These are phyloP conservation scores for Thunnus albacares DNA, from an alignment of 2,797 vertebrate species.

Conservation along the genomic window DNA sequence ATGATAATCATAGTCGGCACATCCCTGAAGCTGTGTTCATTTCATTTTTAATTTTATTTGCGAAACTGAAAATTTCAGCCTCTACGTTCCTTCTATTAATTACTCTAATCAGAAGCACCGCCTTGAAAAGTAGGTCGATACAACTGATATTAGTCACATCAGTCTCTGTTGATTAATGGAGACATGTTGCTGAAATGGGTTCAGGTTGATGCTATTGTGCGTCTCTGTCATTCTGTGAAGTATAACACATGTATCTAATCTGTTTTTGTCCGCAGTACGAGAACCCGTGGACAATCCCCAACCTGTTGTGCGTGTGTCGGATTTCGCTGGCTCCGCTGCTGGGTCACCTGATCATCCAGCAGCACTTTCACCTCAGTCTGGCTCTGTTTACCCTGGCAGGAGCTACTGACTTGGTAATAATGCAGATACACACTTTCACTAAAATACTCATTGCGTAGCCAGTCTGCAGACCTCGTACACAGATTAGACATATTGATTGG, in stretches of 20 bases:
- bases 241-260: rapidly evolving
- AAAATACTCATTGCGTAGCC: neutral
- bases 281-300: constrained; percentile 98
- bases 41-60: too few relatives aligned
- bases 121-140: too few relatives aligned
- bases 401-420: constrained; percentile 92
- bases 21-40: too few relatives aligned
- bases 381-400: constrained; percentile 94
- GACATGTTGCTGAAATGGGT: neutral
- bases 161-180: neutral
- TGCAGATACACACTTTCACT: neutral
- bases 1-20: too few relatives aligned
- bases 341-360: constrained; percentile 93
- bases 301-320: constrained; percentile 93
- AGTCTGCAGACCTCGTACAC: neutral
- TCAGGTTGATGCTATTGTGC: neutral
- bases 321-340: constrained; percentile 93
- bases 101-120: neutral
- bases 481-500: neutral
- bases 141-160: too few relatives aligned
- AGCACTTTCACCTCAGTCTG: constrained; percentile 93
- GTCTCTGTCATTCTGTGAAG: too few relatives aligned
- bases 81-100: neutral
- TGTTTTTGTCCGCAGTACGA: constrained; percentile 88
- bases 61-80: too few relatives aligned